A percentile compares a stretch with the other conserved stretches of the same genome.
Evolutionary conservation across 2,797 vertebrate genomes (phyloP).

Genomic region (Spinibarbus caldwelli): DNA sequence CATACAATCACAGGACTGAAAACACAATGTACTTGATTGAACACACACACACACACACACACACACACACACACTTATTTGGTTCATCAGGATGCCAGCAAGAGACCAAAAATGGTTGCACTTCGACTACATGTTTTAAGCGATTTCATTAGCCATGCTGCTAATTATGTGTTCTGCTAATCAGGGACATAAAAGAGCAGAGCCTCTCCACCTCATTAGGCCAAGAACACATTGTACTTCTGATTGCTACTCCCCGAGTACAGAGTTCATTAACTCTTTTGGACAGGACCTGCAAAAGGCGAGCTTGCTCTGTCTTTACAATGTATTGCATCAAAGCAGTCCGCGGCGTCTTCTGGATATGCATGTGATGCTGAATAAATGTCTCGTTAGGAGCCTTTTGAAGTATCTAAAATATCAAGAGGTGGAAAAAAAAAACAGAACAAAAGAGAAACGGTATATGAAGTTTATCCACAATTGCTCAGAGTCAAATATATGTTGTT

Average conservation of each 20-base stretch:
- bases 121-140: conserved; percentile 48
- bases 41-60: conserved; percentile 3
- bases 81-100: neutral
- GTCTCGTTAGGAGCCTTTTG: conserved; percentile 27
- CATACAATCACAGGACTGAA: neutral
- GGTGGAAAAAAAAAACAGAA: too few relatives aligned
- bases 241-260: conserved; percentile 37
- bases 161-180: conserved; percentile 61
- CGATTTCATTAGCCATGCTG: conserved; percentile 62
- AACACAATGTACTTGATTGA: neutral
- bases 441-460: neutral
- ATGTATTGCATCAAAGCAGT: conserved; percentile 41
- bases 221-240: conserved; percentile 48
- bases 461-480: conserved; percentile 13
- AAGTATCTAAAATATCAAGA: neutral
- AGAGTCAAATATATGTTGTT: conserved; percentile 40
- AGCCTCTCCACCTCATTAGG: conserved; percentile 60
- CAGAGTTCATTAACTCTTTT: conserved; percentile 49
- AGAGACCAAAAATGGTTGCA: conserved; percentile 36
- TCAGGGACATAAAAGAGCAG: conserved; percentile 64
- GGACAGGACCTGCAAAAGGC: conserved; percentile 26
- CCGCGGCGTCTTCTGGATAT: neutral
- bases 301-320: conserved; percentile 32
- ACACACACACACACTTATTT: neutral
- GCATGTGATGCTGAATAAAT: neutral